Evolutionary conservation across 1,140 invertebrate species (phyloP).

Genomic region (Heliothis virescens): DNA sequence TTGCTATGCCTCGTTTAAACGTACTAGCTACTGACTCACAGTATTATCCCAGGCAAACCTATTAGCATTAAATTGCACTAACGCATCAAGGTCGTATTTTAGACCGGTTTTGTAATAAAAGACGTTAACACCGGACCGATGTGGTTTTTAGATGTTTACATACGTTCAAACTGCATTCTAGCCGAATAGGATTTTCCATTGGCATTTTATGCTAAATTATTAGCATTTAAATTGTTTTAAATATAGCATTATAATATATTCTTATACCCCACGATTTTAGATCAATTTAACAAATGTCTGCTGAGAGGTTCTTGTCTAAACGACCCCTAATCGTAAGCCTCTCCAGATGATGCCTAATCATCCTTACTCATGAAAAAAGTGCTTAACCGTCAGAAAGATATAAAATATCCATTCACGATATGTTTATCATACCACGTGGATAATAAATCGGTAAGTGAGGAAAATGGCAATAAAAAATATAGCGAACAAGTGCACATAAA

Average conservation of each 20-base stretch:
- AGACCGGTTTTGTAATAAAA: slow-evolving; percentile 27
- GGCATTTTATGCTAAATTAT: not conserved
- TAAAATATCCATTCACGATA: not conserved
- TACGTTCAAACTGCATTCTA: not conserved
- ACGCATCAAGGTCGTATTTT: slow-evolving; percentile 31
- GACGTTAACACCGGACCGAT: not conserved
- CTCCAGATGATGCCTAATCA: too few relatives aligned
- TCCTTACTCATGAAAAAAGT: not conserved
- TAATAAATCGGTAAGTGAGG: not conserved
- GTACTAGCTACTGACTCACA: not conserved
- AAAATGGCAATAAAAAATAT: not conserved
- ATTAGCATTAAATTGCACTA: slow-evolving; percentile 38
- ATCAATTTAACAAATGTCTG: not conserved
- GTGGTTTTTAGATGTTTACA: slow-evolving; percentile 16
- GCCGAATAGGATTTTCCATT: not conserved
- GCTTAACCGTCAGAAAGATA: not conserved
- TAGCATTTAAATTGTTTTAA: not conserved
- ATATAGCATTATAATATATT: not conserved
- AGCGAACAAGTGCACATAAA: not conserved
- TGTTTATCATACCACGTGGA: not conserved
- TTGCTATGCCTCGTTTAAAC: not conserved
- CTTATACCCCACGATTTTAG: not conserved
- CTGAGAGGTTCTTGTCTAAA: too few relatives aligned
- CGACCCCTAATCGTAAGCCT: too few relatives aligned
- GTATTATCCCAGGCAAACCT: slow-evolving; percentile 1